Evolutionary conservation across 2,113 vertebrate species (phyloP), one percentile per base, ranked within the genome.

Genomic region (Grus americana): DNA sequence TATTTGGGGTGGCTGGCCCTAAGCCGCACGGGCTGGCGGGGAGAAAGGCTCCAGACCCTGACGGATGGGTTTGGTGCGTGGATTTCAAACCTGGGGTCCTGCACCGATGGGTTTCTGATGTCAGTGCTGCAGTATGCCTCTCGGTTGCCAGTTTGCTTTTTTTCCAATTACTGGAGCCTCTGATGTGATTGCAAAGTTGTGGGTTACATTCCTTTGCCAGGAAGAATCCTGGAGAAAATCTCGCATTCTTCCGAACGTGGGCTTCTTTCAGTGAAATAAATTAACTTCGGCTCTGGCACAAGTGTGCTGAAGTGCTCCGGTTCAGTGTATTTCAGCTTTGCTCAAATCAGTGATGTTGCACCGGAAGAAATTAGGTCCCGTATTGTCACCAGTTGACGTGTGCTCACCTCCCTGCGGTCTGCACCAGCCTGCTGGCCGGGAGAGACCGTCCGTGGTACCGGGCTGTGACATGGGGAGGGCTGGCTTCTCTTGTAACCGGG

Each of bases 361-460:
- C 14, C 0, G 4, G 26, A 3, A 66, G 70, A 10, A 42, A 10
- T 4, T 0, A 0, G 17, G 42, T 34, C 8, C 70, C 0, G 42
- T 4, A 0, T 1, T 5, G 61, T 21, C 38, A 23, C 20, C 5
- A 1, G 5, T 0, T 1, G 75, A 1, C 2, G 34, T 0, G 49
- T 5, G 34, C 55, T 20, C 67, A 12, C 38, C 46, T 22, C 38
- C 6, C 27, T 3, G 29, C 1, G 1, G 9, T 6, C 62, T 6
- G 49, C 57, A 6, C 19, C 44, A 10, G 50, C 18, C 70, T 4
- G 21, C 3, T 8, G 36, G 58, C 17, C 1, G 5, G 0, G 10
- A n/a, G 36, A 34, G 52, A 3, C 12, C 4, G 2, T 2, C n/a
- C 2, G 11, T 12, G 59, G 42, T 23, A 2, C 91, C 61, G 1